phyloP scores from a whole-genome alignment of 1,140 invertebrate species.

The Drosophila ironensis region DNA sequence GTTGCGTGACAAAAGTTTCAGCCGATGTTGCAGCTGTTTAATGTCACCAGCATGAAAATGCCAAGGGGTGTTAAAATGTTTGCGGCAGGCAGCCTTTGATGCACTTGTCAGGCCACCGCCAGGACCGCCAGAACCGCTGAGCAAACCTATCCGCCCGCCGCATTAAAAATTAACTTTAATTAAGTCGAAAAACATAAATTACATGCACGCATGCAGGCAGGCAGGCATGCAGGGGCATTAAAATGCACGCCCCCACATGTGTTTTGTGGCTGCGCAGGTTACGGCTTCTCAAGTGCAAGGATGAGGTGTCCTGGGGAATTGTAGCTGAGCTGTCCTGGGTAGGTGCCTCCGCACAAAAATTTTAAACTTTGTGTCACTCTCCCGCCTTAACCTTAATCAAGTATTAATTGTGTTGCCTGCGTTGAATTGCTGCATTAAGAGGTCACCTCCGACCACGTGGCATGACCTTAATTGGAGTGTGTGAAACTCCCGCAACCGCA shows the following conservation, averaged over 20 bases:
- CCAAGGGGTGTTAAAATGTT: slow-evolving; percentile 78
- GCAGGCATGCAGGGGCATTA: slow-evolving; percentile 57
- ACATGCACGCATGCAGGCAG: slow-evolving; percentile 59
- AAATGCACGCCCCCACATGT: slow-evolving; percentile 31
- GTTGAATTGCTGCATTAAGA: slow-evolving; percentile 43
- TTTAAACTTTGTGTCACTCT: slow-evolving; percentile 35
- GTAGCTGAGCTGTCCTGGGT: no score
- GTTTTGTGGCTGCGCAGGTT: slow-evolving; percentile 8
- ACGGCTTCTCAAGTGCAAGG: slow-evolving; percentile 29
- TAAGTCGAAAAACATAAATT: slow-evolving; percentile 79
- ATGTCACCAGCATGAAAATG: slow-evolving; percentile 75
- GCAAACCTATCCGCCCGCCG: slow-evolving; percentile 39
- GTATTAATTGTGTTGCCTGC: slow-evolving; percentile 57
- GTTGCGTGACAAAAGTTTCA: slow-evolving; percentile 72
- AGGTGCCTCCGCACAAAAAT: no score
- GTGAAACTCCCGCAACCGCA: not conserved
- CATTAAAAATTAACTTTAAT: slow-evolving; percentile 81
- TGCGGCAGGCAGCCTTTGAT: slow-evolving; percentile 72
- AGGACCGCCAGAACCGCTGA: slow-evolving; percentile 5
- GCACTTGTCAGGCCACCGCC: slow-evolving; percentile 60
- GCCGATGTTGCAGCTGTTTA: slow-evolving; percentile 61
- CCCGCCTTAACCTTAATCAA: slow-evolving; percentile 51
- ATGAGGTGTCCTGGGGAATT: slow-evolving; percentile 23
- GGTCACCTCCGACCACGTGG: slow-evolving; percentile 14
- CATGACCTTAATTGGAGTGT: slow-evolving; percentile 5